Conservation (phyloP, 2,888 invertebrate species). For the Oscheius sp. region DNA sequence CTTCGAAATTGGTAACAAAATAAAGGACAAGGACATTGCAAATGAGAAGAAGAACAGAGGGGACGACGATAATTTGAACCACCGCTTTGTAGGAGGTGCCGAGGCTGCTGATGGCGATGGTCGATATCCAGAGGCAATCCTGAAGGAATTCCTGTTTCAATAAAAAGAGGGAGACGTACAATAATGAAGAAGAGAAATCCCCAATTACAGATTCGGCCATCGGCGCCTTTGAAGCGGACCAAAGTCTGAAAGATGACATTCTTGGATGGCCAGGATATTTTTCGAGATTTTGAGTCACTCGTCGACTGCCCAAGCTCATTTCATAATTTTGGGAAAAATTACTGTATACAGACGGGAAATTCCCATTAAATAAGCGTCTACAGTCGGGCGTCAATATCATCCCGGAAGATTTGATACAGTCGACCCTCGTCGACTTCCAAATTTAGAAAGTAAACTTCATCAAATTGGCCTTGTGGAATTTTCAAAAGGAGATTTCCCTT, state of each 20-base stretch:
- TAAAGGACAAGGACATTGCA: not conserved
- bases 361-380: too few species aligned
- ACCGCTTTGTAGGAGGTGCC: not conserved
- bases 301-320: too few species aligned
- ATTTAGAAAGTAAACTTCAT: too few species aligned
- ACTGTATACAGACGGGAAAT: too few species aligned
- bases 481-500: too few species aligned
- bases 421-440: too few species aligned
- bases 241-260: not conserved
- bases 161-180: not conserved
- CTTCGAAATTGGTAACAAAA: conserved; percentile 10
- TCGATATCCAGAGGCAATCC: conserved; percentile 1
- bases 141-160: not conserved
- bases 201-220: conserved; percentile 1
- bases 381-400: too few species aligned
- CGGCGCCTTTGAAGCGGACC: not conserved
- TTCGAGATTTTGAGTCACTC: too few species aligned
- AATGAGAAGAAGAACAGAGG: not conserved
- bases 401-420: too few species aligned
- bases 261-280: not conserved
- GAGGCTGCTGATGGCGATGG: not conserved
- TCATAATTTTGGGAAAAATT: too few species aligned
- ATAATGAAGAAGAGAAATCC: conserved; percentile 21
- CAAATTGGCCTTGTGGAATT: too few species aligned
- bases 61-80: conserved; percentile 9